A percentile compares a stretch with the other conserved stretches of the same genome.
These are phyloP conservation scores for Aproaerema taeniolella DNA, from an alignment of 2,888 invertebrate genomes.

Conservation along the genomic window DNA sequence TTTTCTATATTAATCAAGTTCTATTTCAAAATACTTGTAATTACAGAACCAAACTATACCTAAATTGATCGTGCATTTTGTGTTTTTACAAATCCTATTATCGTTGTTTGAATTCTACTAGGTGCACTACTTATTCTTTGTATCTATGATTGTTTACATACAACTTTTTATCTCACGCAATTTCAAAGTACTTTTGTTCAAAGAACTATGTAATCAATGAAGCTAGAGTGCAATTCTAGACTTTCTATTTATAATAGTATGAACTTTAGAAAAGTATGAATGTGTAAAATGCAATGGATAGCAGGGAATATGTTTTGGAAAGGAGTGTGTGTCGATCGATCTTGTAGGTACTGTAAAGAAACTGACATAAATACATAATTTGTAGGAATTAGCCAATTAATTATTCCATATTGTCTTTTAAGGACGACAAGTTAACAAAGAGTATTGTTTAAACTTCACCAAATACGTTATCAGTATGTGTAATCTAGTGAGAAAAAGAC, in stretches of 20 bases:
- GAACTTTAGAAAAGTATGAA: slow-evolving; percentile 3
- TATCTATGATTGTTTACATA: slow-evolving; percentile 14
- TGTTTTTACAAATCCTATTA: slow-evolving; percentile 17
- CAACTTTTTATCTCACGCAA: slow-evolving; percentile 6
- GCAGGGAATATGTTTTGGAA: slow-evolving; percentile 35
- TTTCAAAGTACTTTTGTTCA: slow-evolving; percentile 5
- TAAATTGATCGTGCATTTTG: slow-evolving; percentile 17
- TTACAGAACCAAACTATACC: slow-evolving; percentile 8
- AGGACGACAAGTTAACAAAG: too few species aligned
- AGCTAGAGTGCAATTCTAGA: background rate
- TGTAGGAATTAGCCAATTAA: slow-evolving; percentile 9
- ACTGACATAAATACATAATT: slow-evolving; percentile 15
- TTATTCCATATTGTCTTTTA: too few species aligned
- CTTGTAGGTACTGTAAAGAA: slow-evolving; percentile 34
- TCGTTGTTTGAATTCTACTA: slow-evolving; percentile 13
- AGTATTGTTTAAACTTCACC: too few species aligned
- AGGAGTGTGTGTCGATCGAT: slow-evolving; percentile 26
- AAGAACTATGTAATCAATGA: too few species aligned
- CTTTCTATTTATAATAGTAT: background rate
- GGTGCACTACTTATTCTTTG: slow-evolving; percentile 16
- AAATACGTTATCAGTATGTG: too few species aligned
- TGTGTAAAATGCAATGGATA: slow-evolving; percentile 18
- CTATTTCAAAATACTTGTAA: slow-evolving; percentile 1
- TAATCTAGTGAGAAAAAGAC: too few species aligned
- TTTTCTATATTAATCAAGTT: background rate